These are phyloP conservation scores for Corythaixoides concolor DNA, from an alignment of 2,113 vertebrate genomes.

Conservation along the genomic window DNA sequence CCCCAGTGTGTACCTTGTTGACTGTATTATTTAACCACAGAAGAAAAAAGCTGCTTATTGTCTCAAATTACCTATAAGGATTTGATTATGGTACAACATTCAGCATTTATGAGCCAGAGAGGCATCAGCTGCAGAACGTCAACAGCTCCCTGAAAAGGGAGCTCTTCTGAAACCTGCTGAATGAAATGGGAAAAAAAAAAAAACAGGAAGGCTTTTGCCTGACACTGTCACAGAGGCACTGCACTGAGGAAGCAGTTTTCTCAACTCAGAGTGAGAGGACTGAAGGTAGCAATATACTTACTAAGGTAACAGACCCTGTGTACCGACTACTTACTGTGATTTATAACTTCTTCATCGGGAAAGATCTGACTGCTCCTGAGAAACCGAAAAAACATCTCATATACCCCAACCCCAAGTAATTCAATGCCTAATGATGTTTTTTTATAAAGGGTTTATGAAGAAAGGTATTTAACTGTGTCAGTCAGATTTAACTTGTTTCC, in stretches of 20 bases:
- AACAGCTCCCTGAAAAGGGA: not conserved
- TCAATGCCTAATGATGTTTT: not conserved
- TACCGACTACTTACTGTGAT: not conserved
- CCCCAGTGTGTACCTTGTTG: not conserved
- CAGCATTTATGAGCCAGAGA: not conserved
- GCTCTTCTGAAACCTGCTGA: not conserved
- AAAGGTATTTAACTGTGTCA: not conserved
- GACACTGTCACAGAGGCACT: not conserved
- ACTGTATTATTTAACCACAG: not conserved
- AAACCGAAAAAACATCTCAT: not conserved
- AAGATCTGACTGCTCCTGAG: not conserved
- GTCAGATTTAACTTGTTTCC: not conserved
- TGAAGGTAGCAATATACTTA: not conserved
- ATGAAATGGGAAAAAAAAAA: not conserved
- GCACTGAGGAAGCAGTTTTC: not conserved
- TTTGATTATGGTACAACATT: not conserved
- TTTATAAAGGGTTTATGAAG: not conserved
- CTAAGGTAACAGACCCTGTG: not conserved
- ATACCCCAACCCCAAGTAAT: not conserved
- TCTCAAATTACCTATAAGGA: not conserved
- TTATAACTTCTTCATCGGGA: not conserved
- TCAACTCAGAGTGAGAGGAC: not conserved
- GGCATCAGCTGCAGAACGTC: not conserved
- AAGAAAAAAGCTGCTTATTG: not conserved
- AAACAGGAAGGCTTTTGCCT: not conserved